These are phyloP conservation scores for Diadegma fenestrale DNA, from an alignment of 2,888 invertebrate species.

Conservation along the genomic window DNA sequence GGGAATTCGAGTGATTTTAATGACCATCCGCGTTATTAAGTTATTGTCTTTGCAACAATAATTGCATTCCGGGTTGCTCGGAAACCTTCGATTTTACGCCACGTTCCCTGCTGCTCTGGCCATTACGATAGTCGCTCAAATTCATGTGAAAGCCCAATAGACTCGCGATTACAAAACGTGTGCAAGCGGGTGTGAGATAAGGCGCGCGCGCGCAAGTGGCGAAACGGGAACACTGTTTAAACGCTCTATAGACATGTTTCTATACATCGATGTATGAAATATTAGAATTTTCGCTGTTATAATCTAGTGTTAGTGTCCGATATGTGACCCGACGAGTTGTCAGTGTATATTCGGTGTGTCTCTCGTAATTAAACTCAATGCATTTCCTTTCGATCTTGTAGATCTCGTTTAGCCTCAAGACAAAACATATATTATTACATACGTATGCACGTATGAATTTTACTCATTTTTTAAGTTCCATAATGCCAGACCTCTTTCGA, in stretches of 20 bases:
- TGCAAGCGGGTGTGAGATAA: slow-evolving; percentile 54
- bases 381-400: slow-evolving; percentile 28
- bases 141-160: slow-evolving; percentile 68
- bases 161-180: slow-evolving; percentile 35
- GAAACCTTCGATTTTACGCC: not conserved
- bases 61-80: not conserved
- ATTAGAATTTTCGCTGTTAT: not conserved
- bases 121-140: slow-evolving; percentile 41
- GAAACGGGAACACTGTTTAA: slow-evolving; percentile 59
- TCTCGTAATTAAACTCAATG: slow-evolving; percentile 49
- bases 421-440: not conserved
- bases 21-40: not conserved
- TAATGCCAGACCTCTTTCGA: not conserved
- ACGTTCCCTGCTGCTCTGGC: slow-evolving; percentile 18
- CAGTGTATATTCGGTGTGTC: slow-evolving; percentile 15
- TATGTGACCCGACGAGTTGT: slow-evolving; percentile 40
- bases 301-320: slow-evolving; percentile 1
- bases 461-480: not conserved
- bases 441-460: not conserved
- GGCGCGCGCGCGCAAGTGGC: slow-evolving; percentile 53
- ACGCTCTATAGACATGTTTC: not conserved
- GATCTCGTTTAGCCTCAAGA: not conserved
- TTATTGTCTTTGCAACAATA: not conserved
- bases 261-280: not conserved
- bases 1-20: not conserved